phyloP scores from a whole-genome alignment of 2,888 invertebrate genomes.

The Synanthedon tipuliformis region DNA sequence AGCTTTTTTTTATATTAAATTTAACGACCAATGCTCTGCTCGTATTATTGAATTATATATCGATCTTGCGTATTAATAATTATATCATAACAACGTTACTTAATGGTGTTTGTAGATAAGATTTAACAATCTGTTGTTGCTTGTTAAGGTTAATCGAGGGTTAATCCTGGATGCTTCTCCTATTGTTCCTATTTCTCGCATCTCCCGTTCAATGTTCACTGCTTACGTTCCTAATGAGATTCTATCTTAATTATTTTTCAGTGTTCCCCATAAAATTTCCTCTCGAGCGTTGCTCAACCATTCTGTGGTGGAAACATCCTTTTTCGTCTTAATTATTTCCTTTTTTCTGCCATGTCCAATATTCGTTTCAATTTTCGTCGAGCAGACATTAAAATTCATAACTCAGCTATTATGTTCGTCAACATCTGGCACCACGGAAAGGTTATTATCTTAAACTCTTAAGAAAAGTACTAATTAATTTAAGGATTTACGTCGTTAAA shows the following conservation, averaged over 20 bases:
- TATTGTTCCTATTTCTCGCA: constrained; percentile 3
- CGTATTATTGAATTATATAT: too few relatives aligned
- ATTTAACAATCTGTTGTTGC: constrained; percentile 1
- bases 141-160: constrained; percentile 4
- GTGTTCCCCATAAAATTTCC: constrained; percentile 41
- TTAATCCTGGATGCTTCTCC: neutral
- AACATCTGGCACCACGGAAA: constrained; percentile 55
- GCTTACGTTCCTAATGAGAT: constrained; percentile 39
- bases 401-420: constrained; percentile 53
- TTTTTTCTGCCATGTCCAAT: constrained; percentile 48
- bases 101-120: neutral
- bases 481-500: constrained; percentile 12
- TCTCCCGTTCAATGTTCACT: constrained; percentile 10
- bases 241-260: constrained; percentile 52
- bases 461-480: constrained; percentile 48
- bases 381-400: constrained; percentile 62
- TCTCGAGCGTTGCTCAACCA: constrained; percentile 34
- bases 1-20: too few relatives aligned
- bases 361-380: constrained; percentile 54
- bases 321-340: constrained; percentile 50
- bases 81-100: too few relatives aligned
- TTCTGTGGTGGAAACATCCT: constrained; percentile 45
- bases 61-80: too few relatives aligned
- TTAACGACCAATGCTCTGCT: too few relatives aligned
- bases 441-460: constrained; percentile 47